Evolutionary conservation across 2,113 vertebrate species (phyloP).

Genomic region (Petroica traversi): DNA sequence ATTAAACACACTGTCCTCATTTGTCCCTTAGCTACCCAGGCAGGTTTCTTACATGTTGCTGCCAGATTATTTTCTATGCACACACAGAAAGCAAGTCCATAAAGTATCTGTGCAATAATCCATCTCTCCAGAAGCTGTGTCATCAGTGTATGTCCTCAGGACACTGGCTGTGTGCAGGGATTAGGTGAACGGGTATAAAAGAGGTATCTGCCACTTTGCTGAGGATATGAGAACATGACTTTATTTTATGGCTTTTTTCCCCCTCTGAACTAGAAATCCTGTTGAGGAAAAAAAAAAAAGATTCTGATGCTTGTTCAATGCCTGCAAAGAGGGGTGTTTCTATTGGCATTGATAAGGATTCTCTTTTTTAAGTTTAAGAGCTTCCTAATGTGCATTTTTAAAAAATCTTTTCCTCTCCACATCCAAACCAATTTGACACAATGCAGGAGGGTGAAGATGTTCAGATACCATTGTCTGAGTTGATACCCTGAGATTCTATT

Average conservation of each 20-base stretch:
- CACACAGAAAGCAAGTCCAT: not conserved
- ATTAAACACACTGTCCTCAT: constrained; percentile 40
- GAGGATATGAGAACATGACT: not conserved
- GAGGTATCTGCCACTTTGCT: not conserved
- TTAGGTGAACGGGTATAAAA: not conserved
- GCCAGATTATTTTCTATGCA: constrained; percentile 8
- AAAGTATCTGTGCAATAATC: not conserved
- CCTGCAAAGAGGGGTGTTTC: not conserved
- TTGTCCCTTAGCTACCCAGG: constrained; percentile 11
- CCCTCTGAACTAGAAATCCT: not conserved
- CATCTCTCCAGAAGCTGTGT: not conserved
- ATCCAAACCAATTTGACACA: not conserved
- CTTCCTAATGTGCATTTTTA: not conserved
- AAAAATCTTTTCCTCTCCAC: not conserved
- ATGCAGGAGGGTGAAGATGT: not conserved
- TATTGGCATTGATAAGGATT: not conserved
- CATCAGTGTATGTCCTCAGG: not conserved
- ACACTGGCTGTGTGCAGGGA: not conserved
- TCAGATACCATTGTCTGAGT: not conserved
- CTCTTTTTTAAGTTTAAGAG: not conserved
- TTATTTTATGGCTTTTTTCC: not conserved
- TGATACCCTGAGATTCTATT: not conserved
- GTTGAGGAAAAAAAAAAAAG: not conserved
- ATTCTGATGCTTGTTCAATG: not conserved
- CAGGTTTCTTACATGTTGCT: not conserved